phyloP scores from a whole-genome alignment of 2,113 vertebrate genomes.

The Indri indri region DNA sequence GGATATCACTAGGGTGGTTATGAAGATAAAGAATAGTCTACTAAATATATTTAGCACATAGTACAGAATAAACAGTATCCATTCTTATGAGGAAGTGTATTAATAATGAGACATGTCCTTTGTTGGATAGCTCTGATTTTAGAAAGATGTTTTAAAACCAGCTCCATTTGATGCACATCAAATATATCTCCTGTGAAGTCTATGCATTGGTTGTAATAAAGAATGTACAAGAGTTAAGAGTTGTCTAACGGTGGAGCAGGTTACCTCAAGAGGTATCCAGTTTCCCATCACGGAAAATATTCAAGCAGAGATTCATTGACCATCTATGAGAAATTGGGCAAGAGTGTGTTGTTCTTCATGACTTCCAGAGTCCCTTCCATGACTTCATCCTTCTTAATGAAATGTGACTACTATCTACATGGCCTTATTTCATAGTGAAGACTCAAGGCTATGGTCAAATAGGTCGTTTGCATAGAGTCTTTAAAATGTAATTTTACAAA shows the following conservation, averaged over 20 bases:
- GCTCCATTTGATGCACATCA: not conserved
- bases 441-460: not conserved
- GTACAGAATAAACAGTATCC: not conserved
- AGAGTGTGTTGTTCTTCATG: not conserved
- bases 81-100: not conserved
- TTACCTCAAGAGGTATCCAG: not conserved
- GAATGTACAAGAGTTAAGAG: not conserved
- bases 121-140: not conserved
- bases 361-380: not conserved
- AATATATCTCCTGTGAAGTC: not conserved
- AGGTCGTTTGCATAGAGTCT: not conserved
- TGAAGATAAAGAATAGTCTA: not conserved
- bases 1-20: not conserved
- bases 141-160: not conserved
- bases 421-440: not conserved
- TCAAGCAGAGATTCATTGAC: not conserved
- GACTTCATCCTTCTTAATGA: not conserved
- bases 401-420: not conserved
- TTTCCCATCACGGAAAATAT: not conserved
- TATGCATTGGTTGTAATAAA: not conserved
- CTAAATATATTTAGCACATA: not conserved
- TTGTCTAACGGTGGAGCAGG: not conserved
- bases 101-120: not conserved
- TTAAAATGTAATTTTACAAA: conserved; percentile 2
- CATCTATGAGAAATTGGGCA: not conserved